Percentiles rank a stretch among this genome's conserved stretches.
These are phyloP conservation scores for Mus spicilegus DNA, from an alignment of 2,113 vertebrate genomes.

Conservation along the genomic window DNA sequence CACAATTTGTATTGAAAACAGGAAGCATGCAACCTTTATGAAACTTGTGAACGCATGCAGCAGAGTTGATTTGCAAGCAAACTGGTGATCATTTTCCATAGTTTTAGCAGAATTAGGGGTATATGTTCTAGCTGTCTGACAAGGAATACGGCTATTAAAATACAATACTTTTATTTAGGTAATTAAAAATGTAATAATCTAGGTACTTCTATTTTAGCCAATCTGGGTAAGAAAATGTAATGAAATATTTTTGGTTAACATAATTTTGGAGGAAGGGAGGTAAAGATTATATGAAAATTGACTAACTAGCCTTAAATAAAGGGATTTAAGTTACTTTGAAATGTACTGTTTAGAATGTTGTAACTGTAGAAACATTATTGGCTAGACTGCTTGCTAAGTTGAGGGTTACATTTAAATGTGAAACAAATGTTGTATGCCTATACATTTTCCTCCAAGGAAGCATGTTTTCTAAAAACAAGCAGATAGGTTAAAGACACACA, in stretches of 20 bases:
- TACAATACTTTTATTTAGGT: conserved; percentile 52
- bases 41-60: conserved; percentile 96
- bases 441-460: conserved; percentile 10
- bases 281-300: conserved; percentile 62
- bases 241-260: conserved; percentile 54
- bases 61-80: conserved; percentile 96
- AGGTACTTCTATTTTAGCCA: conserved; percentile 26
- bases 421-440: conserved; percentile 18
- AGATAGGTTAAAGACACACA: conserved; percentile 7
- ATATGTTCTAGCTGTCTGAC: conserved; percentile 95
- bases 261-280: conserved; percentile 37
- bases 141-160: conserved; percentile 87
- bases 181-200: conserved; percentile 54
- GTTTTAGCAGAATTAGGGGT: conserved; percentile 74
- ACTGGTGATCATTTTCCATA: conserved; percentile 89
- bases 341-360: neutral
- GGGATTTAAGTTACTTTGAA: conserved; percentile 24
- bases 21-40: conserved; percentile 93
- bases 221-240: conserved; percentile 59
- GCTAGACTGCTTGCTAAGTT: conserved; percentile 43
- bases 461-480: conserved; percentile 24
- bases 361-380: conserved; percentile 27
- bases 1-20: conserved; percentile 90
- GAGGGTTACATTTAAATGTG: conserved; percentile 2
- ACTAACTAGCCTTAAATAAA: conserved; percentile 54